Base-by-base conservation (phyloP, 2,113 vertebrate genomes). In the Cavia porcellus region DNA sequence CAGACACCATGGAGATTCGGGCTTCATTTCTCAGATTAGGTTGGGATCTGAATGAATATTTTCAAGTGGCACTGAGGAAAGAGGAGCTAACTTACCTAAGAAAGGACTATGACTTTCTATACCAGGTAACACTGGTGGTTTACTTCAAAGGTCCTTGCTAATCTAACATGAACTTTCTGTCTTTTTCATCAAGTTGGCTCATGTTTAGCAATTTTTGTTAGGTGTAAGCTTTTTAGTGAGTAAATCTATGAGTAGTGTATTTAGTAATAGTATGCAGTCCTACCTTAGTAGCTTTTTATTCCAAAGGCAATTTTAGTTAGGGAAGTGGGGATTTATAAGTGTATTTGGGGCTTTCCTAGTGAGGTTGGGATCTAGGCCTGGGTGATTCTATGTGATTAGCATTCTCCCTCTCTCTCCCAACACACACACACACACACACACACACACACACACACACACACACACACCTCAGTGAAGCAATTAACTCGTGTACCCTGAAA, bases 201-300 rank as follows among this genome's bases (percentile, higher is more conserved):
- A 19, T 70, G 24, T 82, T 92, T 92, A 88, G 38, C 89, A 52
- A 90, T 15, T 30, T 50, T 79, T 79, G 13, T 77, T 47, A 77
- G 13, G 38, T 77, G 7, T 87, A 82, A 87, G 28, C 82, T 72
- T 95, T 86, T 74, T 89, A 47, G 32, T 88, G 25, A 94, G 25
- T 70, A 80, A 62, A 80, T 52, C 72, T 90, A 30, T 95, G 30
- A 87, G 24, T 50, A 7, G n/a, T 93, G 11, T n/a, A 96, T 87
- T 92, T n/a, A 94, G 52, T 85, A 75, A 4, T 72, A 52, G 59
- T 79, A 82, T 86, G 38, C 30, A 89, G 12, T 72, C 92, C 42
- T 88, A 75, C 52, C 55, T 89, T 61, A 47, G 30, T 61, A n/a
- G 32, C 28, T 86, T 92, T 89, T 90, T 83, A 81, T 88, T 87